Evolutionary conservation across 1,140 invertebrate species (phyloP).

Genomic region (Gryon sp.): DNA sequence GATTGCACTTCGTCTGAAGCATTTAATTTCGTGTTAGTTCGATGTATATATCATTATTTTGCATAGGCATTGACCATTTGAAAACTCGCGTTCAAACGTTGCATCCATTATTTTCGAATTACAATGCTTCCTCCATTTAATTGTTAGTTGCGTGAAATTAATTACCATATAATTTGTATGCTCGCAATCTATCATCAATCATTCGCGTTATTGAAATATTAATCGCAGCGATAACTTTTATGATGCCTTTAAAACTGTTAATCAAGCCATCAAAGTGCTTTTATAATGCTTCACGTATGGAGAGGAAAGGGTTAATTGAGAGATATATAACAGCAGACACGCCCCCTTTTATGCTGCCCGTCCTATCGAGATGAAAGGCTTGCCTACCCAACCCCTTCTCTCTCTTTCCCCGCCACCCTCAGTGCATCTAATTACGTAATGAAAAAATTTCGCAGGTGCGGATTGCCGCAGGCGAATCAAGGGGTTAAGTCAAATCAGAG

Average conservation of each 20-base stretch:
- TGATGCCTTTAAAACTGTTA: background rate
- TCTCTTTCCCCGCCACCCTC: no score
- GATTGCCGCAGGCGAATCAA: conserved; percentile 57
- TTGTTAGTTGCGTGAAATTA: conserved; percentile 16
- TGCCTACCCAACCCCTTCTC: no score
- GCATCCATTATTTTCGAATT: no score
- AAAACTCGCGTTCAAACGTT: no score
- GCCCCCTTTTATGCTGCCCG: conserved; percentile 60
- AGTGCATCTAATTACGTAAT: conserved; percentile 71
- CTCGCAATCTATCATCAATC: conserved; percentile 28
- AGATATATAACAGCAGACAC: conserved; percentile 55
- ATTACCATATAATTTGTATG: conserved; percentile 30
- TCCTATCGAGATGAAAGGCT: conserved; percentile 67
- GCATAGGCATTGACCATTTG: no score
- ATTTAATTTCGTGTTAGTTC: no score
- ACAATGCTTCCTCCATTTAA: conserved; percentile 3
- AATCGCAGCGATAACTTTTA: conserved; percentile 18
- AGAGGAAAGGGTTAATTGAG: conserved; percentile 62
- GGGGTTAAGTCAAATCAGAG: conserved; percentile 72
- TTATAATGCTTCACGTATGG: conserved; percentile 14
- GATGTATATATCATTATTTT: no score
- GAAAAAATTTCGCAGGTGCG: conserved; percentile 68
- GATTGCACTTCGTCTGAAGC: no score
- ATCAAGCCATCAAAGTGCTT: conserved; percentile 46
- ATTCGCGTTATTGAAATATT: conserved; percentile 42